Evolutionary conservation across 2,797 vertebrate species (phyloP), one percentile per base, ranked within the genome.

Genomic region (Sebastiscus tertius): DNA sequence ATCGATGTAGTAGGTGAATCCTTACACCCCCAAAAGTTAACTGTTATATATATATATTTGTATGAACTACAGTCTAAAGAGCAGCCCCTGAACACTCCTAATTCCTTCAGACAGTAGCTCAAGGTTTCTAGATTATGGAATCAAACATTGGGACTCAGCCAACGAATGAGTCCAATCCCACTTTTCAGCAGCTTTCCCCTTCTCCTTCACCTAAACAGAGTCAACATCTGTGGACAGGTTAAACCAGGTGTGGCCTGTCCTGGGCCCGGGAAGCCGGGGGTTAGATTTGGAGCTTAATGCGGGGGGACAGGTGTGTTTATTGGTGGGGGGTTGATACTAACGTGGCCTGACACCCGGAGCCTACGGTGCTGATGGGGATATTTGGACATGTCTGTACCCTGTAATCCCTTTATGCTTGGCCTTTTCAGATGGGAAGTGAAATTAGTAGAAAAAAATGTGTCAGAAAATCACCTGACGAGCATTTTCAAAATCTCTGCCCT

Each of bases 191-290:
- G 80, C 66, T 78, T 60, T 69, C 8, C 83, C 39, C 63, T 76
- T 31, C 63, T 84, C 42, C 67, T 42, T 84, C 60, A 83, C 72
- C 77, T 74, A 85, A 87, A 89, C 75, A 87, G 66, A 90, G 63
- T 79, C 72, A 81, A 92, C 82, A 77, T 91, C 85, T 93, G 79
- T 91, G 89, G 87, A 90, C 86, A 90, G 91, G 91, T 93, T 92
- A 87, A 90, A 88, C 85, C 89, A 92, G 89, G 90, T 93, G 88
- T 87, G 81, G 83, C 67, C 81, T 81, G 80, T 88, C 68, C 82
- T 61, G 65, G 74, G 75, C 75, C 72, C 64, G 18, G 59, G 71
- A 79, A 91, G 86, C 88, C 83, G 5, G 46, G 34, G 88, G 90
- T 86, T 89, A 78, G 71, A 90, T 82, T 72, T 82, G 56, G 84